A percentile compares a stretch with the other conserved stretches of the same genome.
Evolutionary conservation across 2,888 invertebrate genomes (phyloP).

Genomic region (Leptothorax acervorum): DNA sequence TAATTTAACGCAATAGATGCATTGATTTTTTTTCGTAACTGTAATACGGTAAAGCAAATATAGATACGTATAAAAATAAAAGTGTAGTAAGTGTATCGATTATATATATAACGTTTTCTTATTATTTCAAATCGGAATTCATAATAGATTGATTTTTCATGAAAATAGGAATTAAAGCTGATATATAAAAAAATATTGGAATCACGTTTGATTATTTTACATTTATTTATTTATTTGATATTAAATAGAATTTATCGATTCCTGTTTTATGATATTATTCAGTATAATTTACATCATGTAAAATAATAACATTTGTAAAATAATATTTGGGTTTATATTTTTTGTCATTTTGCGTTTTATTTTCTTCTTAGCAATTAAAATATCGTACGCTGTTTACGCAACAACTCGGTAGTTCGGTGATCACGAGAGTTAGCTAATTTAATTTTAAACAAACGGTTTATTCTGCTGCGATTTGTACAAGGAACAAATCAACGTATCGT

Average conservation of each 20-base stretch:
- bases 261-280: background rate
- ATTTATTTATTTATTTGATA: constrained; percentile 10
- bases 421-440: background rate
- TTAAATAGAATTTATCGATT: background rate
- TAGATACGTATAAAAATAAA: background rate
- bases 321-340: background rate
- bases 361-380: background rate
- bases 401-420: background rate
- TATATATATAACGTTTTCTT: background rate
- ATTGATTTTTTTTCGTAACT: constrained; percentile 24
- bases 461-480: background rate
- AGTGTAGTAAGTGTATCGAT: constrained; percentile 5
- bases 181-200: background rate
- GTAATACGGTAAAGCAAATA: constrained; percentile 7
- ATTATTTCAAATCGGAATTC: background rate
- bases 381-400: background rate
- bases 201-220: background rate
- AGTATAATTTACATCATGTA: background rate
- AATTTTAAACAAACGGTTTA: background rate
- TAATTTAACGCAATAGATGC: background rate
- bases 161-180: background rate
- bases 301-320: background rate
- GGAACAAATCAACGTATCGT: constrained; percentile 15
- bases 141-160: background rate
- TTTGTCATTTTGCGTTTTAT: background rate